Evolutionary conservation across 35 echinoderm and acorn worm genomes (phyloP), one percentile per base, ranked within the genome.

Genomic region (Heliocidaris tuberculata): DNA sequence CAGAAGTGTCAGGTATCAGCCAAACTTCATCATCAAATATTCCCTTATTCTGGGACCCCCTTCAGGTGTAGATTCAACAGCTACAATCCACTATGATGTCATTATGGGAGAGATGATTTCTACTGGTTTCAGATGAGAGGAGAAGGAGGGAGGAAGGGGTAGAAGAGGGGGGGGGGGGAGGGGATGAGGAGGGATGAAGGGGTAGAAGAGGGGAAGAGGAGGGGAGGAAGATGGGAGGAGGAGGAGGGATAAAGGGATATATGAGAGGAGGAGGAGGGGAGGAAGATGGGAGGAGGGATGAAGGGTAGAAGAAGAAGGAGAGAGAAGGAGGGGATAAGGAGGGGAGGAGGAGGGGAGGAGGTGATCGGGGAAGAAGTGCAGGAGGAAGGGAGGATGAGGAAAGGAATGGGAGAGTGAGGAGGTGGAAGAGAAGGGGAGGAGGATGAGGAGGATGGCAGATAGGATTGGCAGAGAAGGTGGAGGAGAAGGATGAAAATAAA

Each of bases 1-100:
- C 50, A 59, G n/a, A 30, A 48, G 91, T 93, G 91, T 93, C 91
- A n/a, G 91, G 50, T 93, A 93, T 52, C 91, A 52, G 27, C 48
- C 50, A 30, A 93, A 15, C 50, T 93, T 52, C 50, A 59, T 93
- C 91, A 59, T 89, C 31, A 56, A 27, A 59, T 91, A 91, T 86
- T 86, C 89, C 17, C 89, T 52, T 32, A 15, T 13, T 93, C 48
- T 93, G 17, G 13, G 31, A 59, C 50, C 91, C 48, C 91, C 91
- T 89, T 48, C 87, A 24, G 87, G 87, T 42, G 87, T 78, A 78
- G 65, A 78, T 78, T 78, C 27, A 78, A 78, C 65, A 78, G 19
- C 65, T 78, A 78, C 65, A 78, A 78, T 78, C 65, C 27, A 78
- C 21, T 78, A 89, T 32, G 87, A 89, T 89, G 87, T 19, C 87